Evolutionary conservation across 2,113 vertebrate genomes (phyloP), one percentile per base, ranked within the genome.

Genomic region (Myotis davidii): DNA sequence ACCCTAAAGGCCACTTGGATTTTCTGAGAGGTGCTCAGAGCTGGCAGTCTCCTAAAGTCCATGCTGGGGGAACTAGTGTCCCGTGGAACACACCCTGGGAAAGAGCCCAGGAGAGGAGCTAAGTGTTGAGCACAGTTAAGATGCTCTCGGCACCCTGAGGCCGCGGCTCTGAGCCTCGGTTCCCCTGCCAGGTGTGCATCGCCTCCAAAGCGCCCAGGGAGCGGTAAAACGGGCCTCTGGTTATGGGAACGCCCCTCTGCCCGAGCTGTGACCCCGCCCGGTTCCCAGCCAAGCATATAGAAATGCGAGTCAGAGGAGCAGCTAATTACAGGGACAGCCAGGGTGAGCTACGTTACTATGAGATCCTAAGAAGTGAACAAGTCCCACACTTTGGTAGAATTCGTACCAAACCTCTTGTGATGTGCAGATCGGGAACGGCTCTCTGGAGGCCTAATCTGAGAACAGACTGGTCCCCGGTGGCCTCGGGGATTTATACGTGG

Each of bases 211-310:
- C 0, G 2, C 52, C 79, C 27, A 52, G 21, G 34, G 25, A 45
- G 91, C 91, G 45, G 45, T 3, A 37, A 74, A 56, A 65, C 0
- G 2, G n/a, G 52, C 65, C 3, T 1, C 45, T 29, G 69, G 74
- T 86, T 29, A 37, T 87, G 93, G 84, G 93, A 96, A 90, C 73
- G 10, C 72, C 67, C 91, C 64, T 93, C 56, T 81, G 77, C 27
- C 52, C 0, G 0, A 56, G 82, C 88, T 48, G 12, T 29, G 79
- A 86, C 92, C 72, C 83, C 90, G 76, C 88, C 90, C n/a, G 0
- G 5, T 72, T 78, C 59, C 39, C 85, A 90, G 59, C 94, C 88
- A 67, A 52, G 90, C 0, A 0, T 25, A 67, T 54, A 0, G 4
- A 70, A 73, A 92, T 67, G 91, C 52, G 59, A 52, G 82, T 86